These are phyloP conservation scores for Sceloporus tristichus DNA, from an alignment of 2,113 vertebrate genomes.

Conservation along the genomic window DNA sequence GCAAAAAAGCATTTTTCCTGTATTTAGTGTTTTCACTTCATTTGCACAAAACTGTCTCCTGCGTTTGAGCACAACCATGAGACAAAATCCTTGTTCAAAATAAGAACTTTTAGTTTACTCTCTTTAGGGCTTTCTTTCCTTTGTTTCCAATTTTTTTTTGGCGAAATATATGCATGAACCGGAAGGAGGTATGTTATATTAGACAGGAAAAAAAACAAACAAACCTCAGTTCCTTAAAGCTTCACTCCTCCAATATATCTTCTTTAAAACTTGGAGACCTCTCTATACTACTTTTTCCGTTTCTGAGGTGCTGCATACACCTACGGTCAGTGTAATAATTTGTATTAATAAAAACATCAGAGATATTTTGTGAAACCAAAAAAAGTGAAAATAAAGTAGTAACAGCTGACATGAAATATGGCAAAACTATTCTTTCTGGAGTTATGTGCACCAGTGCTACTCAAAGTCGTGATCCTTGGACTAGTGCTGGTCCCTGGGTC, in stretches of 20 bases:
- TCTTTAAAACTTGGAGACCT: constrained; percentile 65
- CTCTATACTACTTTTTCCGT: constrained; percentile 63
- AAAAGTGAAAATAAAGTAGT: constrained; percentile 69
- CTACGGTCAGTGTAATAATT: constrained; percentile 69
- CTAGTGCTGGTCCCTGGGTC: no score
- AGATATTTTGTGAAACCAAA: constrained; percentile 72
- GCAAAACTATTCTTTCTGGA: constrained; percentile 61
- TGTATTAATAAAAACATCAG: constrained; percentile 72
- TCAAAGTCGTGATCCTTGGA: no score
- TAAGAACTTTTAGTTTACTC: constrained; percentile 10
- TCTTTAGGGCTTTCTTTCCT: background rate
- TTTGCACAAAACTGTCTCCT: constrained; percentile 56
- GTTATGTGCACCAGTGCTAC: background rate
- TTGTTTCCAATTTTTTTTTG: constrained; percentile 62
- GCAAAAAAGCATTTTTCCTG: constrained; percentile 18
- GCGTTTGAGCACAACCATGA: constrained; percentile 47
- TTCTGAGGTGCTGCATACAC: constrained; percentile 56
- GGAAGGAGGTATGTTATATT: constrained; percentile 43
- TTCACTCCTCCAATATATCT: background rate
- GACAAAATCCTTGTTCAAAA: constrained; percentile 35
- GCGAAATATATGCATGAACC: constrained; percentile 51
- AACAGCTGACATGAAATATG: constrained; percentile 45
- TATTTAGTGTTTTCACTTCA: constrained; percentile 13
- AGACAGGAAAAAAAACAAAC: constrained; percentile 46
- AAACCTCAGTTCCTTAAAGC: background rate